Evolutionary conservation across 2,797 vertebrate genomes (phyloP).

Genomic region (Sphenodon punctatus): DNA sequence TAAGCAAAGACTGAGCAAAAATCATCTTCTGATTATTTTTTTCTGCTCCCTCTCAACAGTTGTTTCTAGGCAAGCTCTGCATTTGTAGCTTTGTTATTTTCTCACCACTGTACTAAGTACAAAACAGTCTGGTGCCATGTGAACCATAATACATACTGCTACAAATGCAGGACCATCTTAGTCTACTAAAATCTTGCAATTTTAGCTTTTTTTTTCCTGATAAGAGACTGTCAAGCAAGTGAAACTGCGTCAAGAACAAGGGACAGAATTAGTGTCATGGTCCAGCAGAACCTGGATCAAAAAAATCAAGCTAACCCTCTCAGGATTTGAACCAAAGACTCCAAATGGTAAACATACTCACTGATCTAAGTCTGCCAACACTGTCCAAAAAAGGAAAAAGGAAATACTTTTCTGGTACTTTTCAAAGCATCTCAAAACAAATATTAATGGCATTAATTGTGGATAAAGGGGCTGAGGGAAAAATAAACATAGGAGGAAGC

Average conservation of each 20-base stretch:
- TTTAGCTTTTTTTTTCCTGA: not conserved
- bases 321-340: not conserved
- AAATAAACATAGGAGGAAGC: not conserved
- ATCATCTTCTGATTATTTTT: not conserved
- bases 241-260: no score
- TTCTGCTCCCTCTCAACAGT: not conserved
- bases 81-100: not conserved
- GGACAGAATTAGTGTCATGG: no score
- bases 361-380: no score
- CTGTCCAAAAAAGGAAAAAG: not conserved
- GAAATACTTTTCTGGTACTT: not conserved
- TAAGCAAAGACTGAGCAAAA: not conserved
- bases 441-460: not conserved
- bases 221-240: not conserved
- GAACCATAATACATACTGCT: not conserved
- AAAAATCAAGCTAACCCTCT: no score
- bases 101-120: not conserved
- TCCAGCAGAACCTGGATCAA: no score
- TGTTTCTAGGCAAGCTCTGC: not conserved
- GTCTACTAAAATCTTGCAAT: not conserved
- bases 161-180: not conserved
- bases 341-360: not conserved
- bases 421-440: not conserved
- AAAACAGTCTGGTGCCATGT: not conserved
- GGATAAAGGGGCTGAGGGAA: not conserved